Base-by-base conservation (phyloP, 2,888 invertebrate genomes). In the Colostygia pectinataria region DNA sequence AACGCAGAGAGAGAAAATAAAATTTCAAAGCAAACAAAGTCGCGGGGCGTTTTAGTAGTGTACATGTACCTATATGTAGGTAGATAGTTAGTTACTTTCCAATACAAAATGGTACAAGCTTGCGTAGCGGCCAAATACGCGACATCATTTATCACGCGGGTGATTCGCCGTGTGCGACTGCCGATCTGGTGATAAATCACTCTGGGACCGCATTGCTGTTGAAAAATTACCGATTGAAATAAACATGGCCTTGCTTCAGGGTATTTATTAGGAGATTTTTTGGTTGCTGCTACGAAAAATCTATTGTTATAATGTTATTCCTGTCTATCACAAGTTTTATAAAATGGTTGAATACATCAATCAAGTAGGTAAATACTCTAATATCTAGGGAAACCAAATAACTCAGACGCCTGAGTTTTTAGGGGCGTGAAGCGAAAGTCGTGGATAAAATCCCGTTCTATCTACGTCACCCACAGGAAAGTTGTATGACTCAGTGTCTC, bases 151-250 rank as follows among this genome's bases (percentile, higher is more conserved):
- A 55, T 52, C 52, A 57, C 45, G 43, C 31, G 40, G 65, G 65
- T 73, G 77, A 77, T 81, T 76, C 80, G 63, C 68, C 74, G 77
- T 71, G 77, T 71, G 62, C 28, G 43, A 37, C 46, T 27, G 42
- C 47, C 54, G 54, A 49, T 54, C 48, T 31, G 37, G 34, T 47
- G 32, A 57, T 60, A 55, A 57, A 60, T 60, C 53, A 57, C 47
- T 15, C 12, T 20, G 32, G 29, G 42, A 80, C 83, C 80, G 84
- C 86, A 84, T 72, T 81, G 85, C 83, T 67, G 74, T 74, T 84
- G 83, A 84, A 84, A 86, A 83, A 86, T 81, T 82, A 77, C 73
- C 72, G 73, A 82, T 80, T 77, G 74, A 74, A 83, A 82, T 82
- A 83, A 82, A 83, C 82, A 77, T 77, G 80, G 68, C 68, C 28